Conservation (phyloP, 2,113 vertebrate species). For the Notarius lentiginosus region DNA sequence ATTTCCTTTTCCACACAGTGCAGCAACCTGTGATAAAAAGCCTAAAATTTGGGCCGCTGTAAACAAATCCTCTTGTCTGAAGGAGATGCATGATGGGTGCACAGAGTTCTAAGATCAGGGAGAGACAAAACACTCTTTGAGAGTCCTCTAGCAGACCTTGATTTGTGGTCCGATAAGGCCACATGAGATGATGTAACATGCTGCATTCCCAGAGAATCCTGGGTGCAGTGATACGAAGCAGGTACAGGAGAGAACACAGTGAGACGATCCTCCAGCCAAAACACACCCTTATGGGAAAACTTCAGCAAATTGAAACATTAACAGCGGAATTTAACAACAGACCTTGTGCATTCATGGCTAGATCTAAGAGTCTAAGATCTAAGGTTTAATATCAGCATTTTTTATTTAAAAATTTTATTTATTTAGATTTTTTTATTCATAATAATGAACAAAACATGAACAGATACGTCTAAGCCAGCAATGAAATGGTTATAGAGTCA, state of each 20-base stretch:
- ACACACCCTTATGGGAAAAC: constrained; percentile 42
- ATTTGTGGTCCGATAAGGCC: constrained; percentile 70
- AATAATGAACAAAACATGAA: background rate
- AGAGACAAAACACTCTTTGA: constrained; percentile 81
- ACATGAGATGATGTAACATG: constrained; percentile 69
- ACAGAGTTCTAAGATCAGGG: constrained; percentile 67
- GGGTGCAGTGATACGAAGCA: constrained; percentile 52
- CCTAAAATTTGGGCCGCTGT: constrained; percentile 67
- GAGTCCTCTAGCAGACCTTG: constrained; percentile 68
- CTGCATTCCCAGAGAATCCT: constrained; percentile 55
- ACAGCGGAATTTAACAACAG: constrained; percentile 21
- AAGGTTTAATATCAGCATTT: no score
- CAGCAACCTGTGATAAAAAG: constrained; percentile 62
- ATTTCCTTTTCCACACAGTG: constrained; percentile 60
- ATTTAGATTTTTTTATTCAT: background rate
- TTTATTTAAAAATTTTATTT: background rate
- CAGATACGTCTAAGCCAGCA: background rate
- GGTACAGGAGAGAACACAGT: constrained; percentile 49
- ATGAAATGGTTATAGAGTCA: background rate
- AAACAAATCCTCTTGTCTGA: constrained; percentile 73
- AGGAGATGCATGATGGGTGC: constrained; percentile 65
- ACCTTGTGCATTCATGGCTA: background rate
- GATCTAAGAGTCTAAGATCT: background rate
- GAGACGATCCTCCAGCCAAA: constrained; percentile 34
- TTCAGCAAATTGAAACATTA: constrained; percentile 29